phyloP scores from a whole-genome alignment of 2,113 vertebrate species.

The Orcinus orca region DNA sequence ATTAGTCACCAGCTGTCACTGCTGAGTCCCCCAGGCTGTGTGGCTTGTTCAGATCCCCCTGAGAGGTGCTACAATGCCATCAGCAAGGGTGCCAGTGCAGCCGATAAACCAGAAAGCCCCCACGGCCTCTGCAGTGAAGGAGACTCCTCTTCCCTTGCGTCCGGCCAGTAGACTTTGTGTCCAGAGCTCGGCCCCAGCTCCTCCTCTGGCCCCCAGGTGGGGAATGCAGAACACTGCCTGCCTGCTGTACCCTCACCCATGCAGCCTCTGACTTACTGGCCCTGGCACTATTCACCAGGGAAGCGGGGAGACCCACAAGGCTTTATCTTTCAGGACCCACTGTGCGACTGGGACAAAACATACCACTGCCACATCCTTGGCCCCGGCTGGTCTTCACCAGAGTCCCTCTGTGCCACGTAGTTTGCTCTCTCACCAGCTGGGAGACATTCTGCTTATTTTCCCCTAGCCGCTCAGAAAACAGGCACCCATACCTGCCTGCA shows the following conservation, averaged over 20 bases:
- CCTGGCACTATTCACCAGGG: not conserved
- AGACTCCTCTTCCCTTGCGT: not conserved
- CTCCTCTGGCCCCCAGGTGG: not conserved
- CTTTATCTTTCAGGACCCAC: not conserved
- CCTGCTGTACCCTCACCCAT: not conserved
- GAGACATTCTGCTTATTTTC: not conserved
- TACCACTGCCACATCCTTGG: not conserved
- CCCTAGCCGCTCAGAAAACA: not conserved
- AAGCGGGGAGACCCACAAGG: not conserved
- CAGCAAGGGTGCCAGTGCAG: not conserved
- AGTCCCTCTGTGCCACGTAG: accelerated
- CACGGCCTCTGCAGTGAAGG: not conserved
- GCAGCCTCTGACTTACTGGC: not conserved
- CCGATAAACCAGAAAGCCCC: not conserved
- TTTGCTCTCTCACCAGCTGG: not conserved
- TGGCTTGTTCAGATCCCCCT: not conserved
- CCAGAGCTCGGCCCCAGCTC: not conserved
- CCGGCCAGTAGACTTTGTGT: too few species aligned
- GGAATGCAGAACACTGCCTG: not conserved
- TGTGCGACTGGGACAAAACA: not conserved
- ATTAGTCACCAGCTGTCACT: not conserved
- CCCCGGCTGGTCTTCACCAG: not conserved
- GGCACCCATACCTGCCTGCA: not conserved
- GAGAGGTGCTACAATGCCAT: not conserved
- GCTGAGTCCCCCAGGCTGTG: not conserved